Evolutionary conservation across 2,113 vertebrate genomes (phyloP).

Genomic region (Ovis canadensis): DNA sequence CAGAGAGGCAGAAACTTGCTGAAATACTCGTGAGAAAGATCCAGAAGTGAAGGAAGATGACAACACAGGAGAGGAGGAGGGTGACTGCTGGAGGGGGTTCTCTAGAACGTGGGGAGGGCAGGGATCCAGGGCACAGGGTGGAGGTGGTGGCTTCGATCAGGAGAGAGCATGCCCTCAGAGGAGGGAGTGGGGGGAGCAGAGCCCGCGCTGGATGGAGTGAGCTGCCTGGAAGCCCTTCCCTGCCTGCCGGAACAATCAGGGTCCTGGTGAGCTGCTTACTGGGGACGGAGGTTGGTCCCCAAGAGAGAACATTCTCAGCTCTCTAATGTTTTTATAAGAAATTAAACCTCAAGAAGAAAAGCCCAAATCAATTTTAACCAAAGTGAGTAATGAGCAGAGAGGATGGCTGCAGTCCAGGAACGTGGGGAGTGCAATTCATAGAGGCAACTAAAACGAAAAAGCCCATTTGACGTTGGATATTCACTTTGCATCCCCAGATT

Average conservation of each 20-base stretch:
- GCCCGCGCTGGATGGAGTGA: fast-evolving
- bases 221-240: not conserved
- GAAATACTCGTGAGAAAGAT: not conserved
- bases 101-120: not conserved
- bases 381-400: not conserved
- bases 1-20: not conserved
- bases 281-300: not conserved
- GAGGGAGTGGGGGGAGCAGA: fast-evolving
- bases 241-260: not conserved
- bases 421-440: not conserved
- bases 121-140: fast-evolving
- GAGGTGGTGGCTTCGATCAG: not conserved
- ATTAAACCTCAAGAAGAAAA: conserved; percentile 22
- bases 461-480: fast-evolving
- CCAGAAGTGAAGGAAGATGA: not conserved
- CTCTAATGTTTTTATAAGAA: conserved; percentile 11
- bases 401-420: not conserved
- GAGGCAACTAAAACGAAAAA: not conserved
- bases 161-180: not conserved
- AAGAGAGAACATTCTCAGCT: not conserved
- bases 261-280: not conserved
- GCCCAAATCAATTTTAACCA: not conserved
- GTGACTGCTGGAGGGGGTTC: not conserved
- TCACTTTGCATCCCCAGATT: not conserved
- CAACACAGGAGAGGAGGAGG: not conserved